Evolutionary conservation across 1,140 invertebrate genomes (phyloP).

Genomic region (Ptiloglossa arizonensis): DNA sequence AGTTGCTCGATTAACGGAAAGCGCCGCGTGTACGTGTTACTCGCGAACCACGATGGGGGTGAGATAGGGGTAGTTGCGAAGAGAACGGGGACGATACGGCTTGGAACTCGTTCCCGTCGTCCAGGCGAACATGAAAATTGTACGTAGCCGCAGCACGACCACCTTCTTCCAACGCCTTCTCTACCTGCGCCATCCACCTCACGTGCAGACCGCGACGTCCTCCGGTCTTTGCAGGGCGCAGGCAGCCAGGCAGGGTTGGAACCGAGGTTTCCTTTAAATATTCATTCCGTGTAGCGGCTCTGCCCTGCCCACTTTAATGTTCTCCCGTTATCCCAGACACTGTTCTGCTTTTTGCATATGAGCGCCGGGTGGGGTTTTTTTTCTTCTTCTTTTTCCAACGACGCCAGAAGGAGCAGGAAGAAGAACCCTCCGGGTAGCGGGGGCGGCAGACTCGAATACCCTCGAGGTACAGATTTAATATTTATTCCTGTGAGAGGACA

Average conservation of each 20-base stretch:
- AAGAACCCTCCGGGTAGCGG: too few species aligned
- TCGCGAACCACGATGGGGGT: too few species aligned
- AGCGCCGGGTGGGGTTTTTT: conserved; percentile 42
- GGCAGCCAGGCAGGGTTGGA: conserved; percentile 23
- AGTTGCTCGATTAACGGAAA: conserved; percentile 53
- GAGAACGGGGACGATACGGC: not conserved
- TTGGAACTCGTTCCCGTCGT: not conserved
- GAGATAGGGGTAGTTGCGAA: too few species aligned
- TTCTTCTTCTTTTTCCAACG: conserved; percentile 2
- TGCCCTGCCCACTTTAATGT: conserved; percentile 67
- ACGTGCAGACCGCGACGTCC: conserved; percentile 57
- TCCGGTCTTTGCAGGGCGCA: conserved; percentile 43
- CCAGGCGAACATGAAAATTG: conserved; percentile 44
- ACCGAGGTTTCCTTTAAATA: conserved; percentile 71
- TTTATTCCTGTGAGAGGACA: conserved; percentile 58
- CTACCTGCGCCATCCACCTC: conserved; percentile 41
- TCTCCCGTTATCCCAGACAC: conserved; percentile 68
- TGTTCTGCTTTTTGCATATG: conserved; percentile 70
- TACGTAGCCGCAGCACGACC: conserved; percentile 12
- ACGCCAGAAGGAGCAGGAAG: conserved; percentile 16
- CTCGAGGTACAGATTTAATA: conserved; percentile 65
- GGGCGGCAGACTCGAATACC: conserved; percentile 16
- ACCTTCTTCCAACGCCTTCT: conserved; percentile 35
- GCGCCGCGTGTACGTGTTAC: not conserved
- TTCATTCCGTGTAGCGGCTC: conserved; percentile 66